These are phyloP conservation scores for Neoniphon sammara DNA, from an alignment of 2,797 vertebrate genomes.

Conservation along the genomic window DNA sequence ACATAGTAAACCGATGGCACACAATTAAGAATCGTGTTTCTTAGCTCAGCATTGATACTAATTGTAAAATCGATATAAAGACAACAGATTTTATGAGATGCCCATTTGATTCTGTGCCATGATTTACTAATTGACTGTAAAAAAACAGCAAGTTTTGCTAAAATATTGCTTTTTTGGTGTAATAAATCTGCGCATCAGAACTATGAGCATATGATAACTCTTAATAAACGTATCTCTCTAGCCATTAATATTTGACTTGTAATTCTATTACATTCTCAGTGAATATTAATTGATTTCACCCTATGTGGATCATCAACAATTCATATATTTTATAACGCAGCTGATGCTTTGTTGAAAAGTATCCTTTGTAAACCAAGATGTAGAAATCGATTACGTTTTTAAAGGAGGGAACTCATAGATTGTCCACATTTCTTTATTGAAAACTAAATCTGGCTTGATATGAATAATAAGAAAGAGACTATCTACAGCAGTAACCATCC, in stretches of 20 bases:
- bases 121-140: not conserved
- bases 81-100: not conserved
- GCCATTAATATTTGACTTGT: not conserved
- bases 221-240: no score
- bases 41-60: not conserved
- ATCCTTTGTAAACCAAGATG: not conserved
- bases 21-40: not conserved
- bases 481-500: conserved; percentile 52
- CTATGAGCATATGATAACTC: no score
- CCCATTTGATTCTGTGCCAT: no score
- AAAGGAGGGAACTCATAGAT: conserved; percentile 50
- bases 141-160: no score
- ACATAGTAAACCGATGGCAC: not conserved
- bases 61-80: not conserved
- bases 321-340: not conserved
- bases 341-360: not conserved
- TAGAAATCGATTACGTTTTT: conserved; percentile 8
- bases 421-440: conserved; percentile 75
- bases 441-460: conserved; percentile 73
- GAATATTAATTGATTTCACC: no score
- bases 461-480: conserved; percentile 59
- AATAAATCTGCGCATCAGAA: no score
- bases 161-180: no score
- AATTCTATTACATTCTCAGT: not conserved
- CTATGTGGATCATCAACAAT: not conserved